A percentile compares a stretch with the other conserved stretches of the same genome.
Conservation (phyloP, 2,113 vertebrate species). For the Thamnophis sirtalis region DNA sequence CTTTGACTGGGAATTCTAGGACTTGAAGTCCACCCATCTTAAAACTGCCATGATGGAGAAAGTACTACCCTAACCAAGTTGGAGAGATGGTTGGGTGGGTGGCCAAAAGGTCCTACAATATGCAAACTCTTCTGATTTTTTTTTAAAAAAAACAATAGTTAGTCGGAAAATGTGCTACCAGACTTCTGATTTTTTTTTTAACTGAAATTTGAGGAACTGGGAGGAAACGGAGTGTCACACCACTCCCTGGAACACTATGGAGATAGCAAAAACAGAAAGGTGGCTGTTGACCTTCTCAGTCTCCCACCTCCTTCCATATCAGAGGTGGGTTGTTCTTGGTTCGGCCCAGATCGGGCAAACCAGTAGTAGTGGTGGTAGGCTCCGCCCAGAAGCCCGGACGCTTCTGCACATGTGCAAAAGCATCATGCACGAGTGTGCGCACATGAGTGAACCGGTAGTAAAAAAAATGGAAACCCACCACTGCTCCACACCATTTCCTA, state of each 20-base stretch:
- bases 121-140: background rate
- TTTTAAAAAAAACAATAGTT: background rate
- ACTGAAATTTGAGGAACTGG: background rate
- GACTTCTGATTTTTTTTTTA: background rate
- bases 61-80: no score
- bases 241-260: accelerated
- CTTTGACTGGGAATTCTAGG: background rate
- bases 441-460: no score
- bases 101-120: background rate
- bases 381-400: no score
- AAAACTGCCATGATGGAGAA: background rate
- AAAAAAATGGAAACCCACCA: no score
- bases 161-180: background rate
- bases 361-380: no score
- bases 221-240: background rate
- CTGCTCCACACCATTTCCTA: background rate
- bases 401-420: no score
- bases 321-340: no score
- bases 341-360: no score
- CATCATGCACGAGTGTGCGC: no score
- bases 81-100: background rate
- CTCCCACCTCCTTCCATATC: no score
- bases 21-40: background rate
- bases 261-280: background rate
- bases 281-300: background rate